These are phyloP conservation scores for Acromyrmex charruanus DNA, from an alignment of 1,140 invertebrate species.

Conservation along the genomic window DNA sequence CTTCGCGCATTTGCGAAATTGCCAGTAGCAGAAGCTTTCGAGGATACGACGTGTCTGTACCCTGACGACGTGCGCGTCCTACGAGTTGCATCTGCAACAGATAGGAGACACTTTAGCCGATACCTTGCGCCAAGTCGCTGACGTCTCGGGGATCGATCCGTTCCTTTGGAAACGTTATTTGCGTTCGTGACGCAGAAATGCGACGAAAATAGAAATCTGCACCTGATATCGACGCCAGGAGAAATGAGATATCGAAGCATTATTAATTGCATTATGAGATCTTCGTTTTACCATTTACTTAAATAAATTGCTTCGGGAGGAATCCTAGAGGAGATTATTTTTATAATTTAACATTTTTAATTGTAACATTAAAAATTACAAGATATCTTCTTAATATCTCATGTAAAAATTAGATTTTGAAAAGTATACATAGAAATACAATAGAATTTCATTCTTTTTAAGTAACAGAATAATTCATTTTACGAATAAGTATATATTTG, in stretches of 20 bases:
- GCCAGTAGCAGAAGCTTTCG: conserved; percentile 72
- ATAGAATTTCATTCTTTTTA: not conserved
- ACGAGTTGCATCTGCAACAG: conserved; percentile 73
- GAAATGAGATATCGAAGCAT: conserved; percentile 7
- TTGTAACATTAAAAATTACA: not conserved
- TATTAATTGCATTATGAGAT: conserved; percentile 15
- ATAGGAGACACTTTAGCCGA: conserved; percentile 76
- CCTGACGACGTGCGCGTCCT: conserved; percentile 59
- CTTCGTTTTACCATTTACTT: not conserved
- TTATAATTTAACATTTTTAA: not conserved
- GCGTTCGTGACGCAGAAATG: conserved; percentile 22
- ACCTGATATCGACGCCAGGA: conserved; percentile 29
- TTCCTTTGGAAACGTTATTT: conserved; percentile 49
- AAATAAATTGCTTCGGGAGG: not conserved
- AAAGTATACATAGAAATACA: not conserved
- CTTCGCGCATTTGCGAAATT: conserved; percentile 74
- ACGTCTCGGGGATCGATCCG: conserved; percentile 70
- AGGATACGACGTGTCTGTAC: conserved; percentile 70
- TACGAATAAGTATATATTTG: conserved; percentile 11
- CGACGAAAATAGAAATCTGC: conserved; percentile 53
- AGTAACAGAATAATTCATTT: not conserved
- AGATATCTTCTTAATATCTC: not conserved
- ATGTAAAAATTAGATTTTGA: not conserved
- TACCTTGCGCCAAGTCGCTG: conserved; percentile 74
- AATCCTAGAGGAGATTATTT: not conserved